These are phyloP conservation scores for Andrena chrysosceles DNA, from an alignment of 2,888 invertebrate genomes.

Conservation along the genomic window DNA sequence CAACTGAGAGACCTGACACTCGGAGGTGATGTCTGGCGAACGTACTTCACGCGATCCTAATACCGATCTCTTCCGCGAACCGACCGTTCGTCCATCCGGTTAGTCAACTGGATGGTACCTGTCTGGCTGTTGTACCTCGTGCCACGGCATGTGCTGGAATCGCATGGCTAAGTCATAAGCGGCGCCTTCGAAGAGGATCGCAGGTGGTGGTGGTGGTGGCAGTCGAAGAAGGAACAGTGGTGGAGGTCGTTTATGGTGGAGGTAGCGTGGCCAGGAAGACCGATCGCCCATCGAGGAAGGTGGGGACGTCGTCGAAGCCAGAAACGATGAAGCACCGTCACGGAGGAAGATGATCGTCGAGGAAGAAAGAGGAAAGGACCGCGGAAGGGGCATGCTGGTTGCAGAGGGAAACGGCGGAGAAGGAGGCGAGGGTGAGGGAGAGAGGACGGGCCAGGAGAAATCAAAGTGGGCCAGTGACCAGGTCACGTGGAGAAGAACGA, in stretches of 20 bases:
- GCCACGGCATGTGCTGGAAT: slow-evolving; percentile 82
- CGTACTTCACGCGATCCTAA: slow-evolving; percentile 48
- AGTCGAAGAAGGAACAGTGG: slow-evolving; percentile 60
- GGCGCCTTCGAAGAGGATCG: slow-evolving; percentile 72
- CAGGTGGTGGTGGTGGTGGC: slow-evolving; percentile 60
- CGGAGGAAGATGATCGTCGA: background rate
- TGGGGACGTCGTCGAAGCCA: slow-evolving; percentile 48
- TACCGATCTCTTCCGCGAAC: slow-evolving; percentile 67
- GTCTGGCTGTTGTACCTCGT: slow-evolving; percentile 81
- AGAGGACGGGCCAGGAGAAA: slow-evolving; percentile 73
- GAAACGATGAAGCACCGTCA: slow-evolving; percentile 42
- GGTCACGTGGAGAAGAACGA: slow-evolving; percentile 84
- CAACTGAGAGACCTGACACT: no score
- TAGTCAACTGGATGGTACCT: slow-evolving; percentile 84
- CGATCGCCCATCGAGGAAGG: slow-evolving; percentile 48
- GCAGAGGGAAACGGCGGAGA: slow-evolving; percentile 33
- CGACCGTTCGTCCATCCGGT: slow-evolving; percentile 81
- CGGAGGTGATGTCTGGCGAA: background rate
- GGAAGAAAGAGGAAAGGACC: slow-evolving; percentile 11
- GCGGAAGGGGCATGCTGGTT: slow-evolving; percentile 16
- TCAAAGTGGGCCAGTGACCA: slow-evolving; percentile 84
- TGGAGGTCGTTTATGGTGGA: slow-evolving; percentile 73
- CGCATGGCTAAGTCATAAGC: slow-evolving; percentile 81
- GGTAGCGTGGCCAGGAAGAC: slow-evolving; percentile 62
- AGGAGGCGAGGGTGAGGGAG: slow-evolving; percentile 28